Conservation (phyloP, 2,888 invertebrate species). For the Caradrina clavipalpis region DNA sequence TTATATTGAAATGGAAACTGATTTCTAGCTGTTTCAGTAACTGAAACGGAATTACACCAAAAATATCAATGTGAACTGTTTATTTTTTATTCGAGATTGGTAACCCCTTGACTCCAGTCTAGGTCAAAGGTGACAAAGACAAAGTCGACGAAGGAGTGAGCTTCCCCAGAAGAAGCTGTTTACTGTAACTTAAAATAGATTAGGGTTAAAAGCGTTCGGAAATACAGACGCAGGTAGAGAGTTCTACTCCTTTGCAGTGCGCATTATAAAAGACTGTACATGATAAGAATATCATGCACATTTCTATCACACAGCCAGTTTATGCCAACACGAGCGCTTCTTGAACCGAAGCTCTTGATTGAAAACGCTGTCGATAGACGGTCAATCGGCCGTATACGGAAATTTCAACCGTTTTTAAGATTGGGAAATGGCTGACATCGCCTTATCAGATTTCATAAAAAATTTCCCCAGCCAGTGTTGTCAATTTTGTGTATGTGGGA, state of each 20-base stretch:
- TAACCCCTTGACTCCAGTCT: too few relatives aligned
- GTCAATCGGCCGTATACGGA: too few relatives aligned
- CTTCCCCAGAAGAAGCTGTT: too few relatives aligned
- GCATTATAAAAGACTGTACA: not conserved
- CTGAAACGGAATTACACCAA: slow-evolving; percentile 1
- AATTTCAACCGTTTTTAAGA: too few relatives aligned
- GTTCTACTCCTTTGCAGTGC: too few relatives aligned
- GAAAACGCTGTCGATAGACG: slow-evolving; percentile 5
- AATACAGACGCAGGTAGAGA: too few relatives aligned
- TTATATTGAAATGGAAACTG: not conserved
- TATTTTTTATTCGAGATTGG: too few relatives aligned
- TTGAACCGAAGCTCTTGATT: slow-evolving; percentile 7
- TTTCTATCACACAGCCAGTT: slow-evolving; percentile 25
- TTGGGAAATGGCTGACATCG: not conserved
- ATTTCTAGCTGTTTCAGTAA: not conserved
- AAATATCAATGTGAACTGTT: slow-evolving; percentile 11
- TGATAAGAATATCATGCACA: slow-evolving; percentile 15
- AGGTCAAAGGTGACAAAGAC: too few relatives aligned
- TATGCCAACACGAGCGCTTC: slow-evolving; percentile 12
- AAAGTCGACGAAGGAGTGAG: too few relatives aligned
- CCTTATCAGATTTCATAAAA: not conserved
- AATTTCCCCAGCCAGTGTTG: not conserved
- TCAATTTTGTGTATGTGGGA: not conserved
- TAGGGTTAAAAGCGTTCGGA: too few relatives aligned
- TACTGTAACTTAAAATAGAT: too few relatives aligned